These are phyloP conservation scores for Asbolus verrucosus DNA, from an alignment of 1,140 invertebrate species.

Conservation along the genomic window DNA sequence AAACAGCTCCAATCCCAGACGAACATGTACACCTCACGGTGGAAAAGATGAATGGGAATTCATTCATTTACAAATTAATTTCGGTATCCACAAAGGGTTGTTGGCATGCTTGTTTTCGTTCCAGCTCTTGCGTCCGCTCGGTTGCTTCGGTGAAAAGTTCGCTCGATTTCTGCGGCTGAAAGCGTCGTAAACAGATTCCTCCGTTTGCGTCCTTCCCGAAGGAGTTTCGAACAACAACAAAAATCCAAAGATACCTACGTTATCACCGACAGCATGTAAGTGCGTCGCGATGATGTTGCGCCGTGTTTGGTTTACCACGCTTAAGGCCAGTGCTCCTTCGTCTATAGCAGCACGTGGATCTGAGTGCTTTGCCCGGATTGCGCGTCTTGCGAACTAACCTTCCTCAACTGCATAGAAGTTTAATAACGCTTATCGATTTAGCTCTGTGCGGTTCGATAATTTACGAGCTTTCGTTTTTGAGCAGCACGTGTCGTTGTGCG, in stretches of 20 bases:
- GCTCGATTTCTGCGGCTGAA: not conserved
- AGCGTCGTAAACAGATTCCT: slow-evolving; percentile 18
- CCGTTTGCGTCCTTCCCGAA: slow-evolving; percentile 18
- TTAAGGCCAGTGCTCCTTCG: slow-evolving; percentile 44
- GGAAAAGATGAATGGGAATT: not conserved
- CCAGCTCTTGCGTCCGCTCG: not conserved
- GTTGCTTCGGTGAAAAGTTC: slow-evolving; percentile 3
- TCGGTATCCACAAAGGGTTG: slow-evolving; percentile 1
- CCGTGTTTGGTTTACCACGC: slow-evolving; percentile 41
- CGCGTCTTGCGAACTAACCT: slow-evolving; percentile 41
- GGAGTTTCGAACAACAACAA: not conserved
- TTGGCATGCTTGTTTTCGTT: not conserved
- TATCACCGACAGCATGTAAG: slow-evolving; percentile 30
- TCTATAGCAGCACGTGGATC: slow-evolving; percentile 41
- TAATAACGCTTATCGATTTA: slow-evolving; percentile 23
- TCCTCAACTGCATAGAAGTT: slow-evolving; percentile 42
- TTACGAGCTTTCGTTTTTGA: slow-evolving; percentile 14
- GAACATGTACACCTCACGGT: not conserved
- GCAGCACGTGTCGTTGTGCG: slow-evolving; percentile 16
- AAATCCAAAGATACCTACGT: slow-evolving; percentile 1
- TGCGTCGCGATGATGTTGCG: slow-evolving; percentile 45
- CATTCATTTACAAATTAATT: slow-evolving; percentile 27
- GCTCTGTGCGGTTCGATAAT: slow-evolving; percentile 15
- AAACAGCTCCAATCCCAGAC: no score
- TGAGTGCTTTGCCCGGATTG: slow-evolving; percentile 38